These are phyloP conservation scores for Alosa alosa DNA, from an alignment of 2,113 vertebrate genomes.

Conservation along the genomic window DNA sequence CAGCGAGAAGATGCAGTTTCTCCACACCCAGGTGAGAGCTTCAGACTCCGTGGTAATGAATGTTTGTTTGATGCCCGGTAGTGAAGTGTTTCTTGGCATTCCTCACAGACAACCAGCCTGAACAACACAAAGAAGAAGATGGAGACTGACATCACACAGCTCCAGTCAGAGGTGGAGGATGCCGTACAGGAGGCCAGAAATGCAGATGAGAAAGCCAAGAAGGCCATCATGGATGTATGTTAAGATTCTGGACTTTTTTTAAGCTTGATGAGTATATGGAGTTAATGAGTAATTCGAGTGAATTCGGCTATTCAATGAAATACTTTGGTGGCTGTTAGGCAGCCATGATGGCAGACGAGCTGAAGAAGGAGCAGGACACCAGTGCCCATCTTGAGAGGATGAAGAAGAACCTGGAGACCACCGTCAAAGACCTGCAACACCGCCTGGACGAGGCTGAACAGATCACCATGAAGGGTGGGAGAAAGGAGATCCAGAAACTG, in stretches of 20 bases:
- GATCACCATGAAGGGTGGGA: slow-evolving; percentile 76
- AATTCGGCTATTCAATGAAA: neutral
- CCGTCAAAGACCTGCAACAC: slow-evolving; percentile 72
- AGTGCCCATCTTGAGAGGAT: slow-evolving; percentile 13
- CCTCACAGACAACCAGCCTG: slow-evolving; percentile 48
- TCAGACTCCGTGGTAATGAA: neutral
- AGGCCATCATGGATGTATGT: slow-evolving; percentile 50
- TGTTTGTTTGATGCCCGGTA: neutral
- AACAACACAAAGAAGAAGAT: slow-evolving; percentile 49
- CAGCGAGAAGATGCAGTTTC: slow-evolving; percentile 72
- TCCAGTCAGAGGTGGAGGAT: slow-evolving; percentile 45
- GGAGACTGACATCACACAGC: slow-evolving; percentile 42
- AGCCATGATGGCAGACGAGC: slow-evolving; percentile 72
- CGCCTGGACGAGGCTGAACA: slow-evolving; percentile 78
- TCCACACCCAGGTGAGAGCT: slow-evolving; percentile 73
- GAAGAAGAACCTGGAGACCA: slow-evolving; percentile 57
- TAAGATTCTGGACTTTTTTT: neutral
- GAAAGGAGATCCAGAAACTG: slow-evolving; percentile 77
- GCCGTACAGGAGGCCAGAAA: slow-evolving; percentile 44
- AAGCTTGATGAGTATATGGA: neutral
- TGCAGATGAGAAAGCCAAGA: slow-evolving; percentile 53
- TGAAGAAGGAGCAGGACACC: slow-evolving; percentile 57
- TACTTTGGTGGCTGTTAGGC: slow-evolving; percentile 37
- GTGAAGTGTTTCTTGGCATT: neutral
- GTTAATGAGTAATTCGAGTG: neutral